Evolutionary conservation across 2,888 invertebrate genomes (phyloP).

Genomic region (Graphium colonna): DNA sequence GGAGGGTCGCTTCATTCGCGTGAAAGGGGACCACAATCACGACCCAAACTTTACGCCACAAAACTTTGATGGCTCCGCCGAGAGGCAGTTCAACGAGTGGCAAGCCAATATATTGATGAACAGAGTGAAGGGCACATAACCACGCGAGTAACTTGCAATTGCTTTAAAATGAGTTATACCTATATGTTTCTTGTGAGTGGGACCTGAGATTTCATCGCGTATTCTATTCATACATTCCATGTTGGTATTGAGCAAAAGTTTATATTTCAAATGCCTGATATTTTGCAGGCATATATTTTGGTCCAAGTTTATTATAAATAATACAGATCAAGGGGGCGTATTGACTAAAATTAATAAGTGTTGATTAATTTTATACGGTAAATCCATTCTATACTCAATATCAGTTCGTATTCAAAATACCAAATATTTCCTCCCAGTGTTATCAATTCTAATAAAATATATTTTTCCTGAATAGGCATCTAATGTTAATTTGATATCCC

Average conservation of each 20-base stretch:
- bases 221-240: neutral
- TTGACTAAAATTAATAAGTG: too few species aligned
- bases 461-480: neutral
- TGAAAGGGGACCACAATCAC: slow-evolving; percentile 66
- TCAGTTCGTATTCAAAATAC: neutral
- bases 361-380: too few species aligned
- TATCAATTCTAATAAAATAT: neutral
- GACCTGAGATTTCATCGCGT: neutral
- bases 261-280: neutral
- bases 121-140: slow-evolving; percentile 13
- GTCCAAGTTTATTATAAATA: neutral
- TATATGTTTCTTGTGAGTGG: neutral
- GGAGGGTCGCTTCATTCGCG: slow-evolving; percentile 62
- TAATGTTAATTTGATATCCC: neutral
- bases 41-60: slow-evolving; percentile 63
- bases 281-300: neutral
- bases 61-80: slow-evolving; percentile 55
- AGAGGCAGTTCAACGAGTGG: slow-evolving; percentile 39
- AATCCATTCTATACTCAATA: too few species aligned
- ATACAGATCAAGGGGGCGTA: too few species aligned
- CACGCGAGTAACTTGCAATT: neutral
- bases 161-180: neutral
- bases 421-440: neutral
- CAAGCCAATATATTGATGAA: slow-evolving; percentile 27
- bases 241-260: neutral